Conservation (phyloP, 2,888 invertebrate species). For the Bellardia pandia region DNA sequence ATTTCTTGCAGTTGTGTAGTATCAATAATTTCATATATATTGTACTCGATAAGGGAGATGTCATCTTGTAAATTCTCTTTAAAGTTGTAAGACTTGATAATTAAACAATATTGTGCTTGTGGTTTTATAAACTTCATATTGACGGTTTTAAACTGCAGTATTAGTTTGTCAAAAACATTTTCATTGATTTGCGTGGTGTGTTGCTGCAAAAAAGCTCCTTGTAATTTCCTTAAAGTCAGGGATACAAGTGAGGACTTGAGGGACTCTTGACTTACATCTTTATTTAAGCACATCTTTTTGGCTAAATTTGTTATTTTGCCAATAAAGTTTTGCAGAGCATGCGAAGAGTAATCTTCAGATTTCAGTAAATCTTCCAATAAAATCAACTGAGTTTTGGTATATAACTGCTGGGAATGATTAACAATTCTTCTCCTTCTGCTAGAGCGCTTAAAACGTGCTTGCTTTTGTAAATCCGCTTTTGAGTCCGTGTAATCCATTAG, state of each 20-base stretch:
- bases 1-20: conserved; percentile 45
- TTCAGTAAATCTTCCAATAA: conserved; percentile 66
- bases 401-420: conserved; percentile 54
- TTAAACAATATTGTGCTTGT: conserved; percentile 56
- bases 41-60: conserved; percentile 60
- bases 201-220: conserved; percentile 53
- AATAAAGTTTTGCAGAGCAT: conserved; percentile 50
- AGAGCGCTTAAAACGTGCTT: conserved; percentile 56
- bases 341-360: conserved; percentile 41
- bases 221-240: conserved; percentile 59
- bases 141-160: conserved; percentile 56
- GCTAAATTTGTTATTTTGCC: conserved; percentile 58
- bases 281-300: conserved; percentile 59
- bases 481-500: conserved; percentile 36
- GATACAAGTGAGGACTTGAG: conserved; percentile 51
- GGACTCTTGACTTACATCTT: conserved; percentile 33
- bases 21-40: conserved; percentile 59
- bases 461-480: conserved; percentile 1
- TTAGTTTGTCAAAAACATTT: conserved; percentile 62
- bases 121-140: conserved; percentile 53
- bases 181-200: conserved; percentile 62
- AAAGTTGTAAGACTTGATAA: conserved; percentile 64
- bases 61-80: conserved; percentile 39
- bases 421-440: conserved; percentile 54
- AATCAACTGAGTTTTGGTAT: conserved; percentile 60